Evolutionary conservation across 2,888 invertebrate genomes (phyloP).

Genomic region (Myopa tessellatipennis): DNA sequence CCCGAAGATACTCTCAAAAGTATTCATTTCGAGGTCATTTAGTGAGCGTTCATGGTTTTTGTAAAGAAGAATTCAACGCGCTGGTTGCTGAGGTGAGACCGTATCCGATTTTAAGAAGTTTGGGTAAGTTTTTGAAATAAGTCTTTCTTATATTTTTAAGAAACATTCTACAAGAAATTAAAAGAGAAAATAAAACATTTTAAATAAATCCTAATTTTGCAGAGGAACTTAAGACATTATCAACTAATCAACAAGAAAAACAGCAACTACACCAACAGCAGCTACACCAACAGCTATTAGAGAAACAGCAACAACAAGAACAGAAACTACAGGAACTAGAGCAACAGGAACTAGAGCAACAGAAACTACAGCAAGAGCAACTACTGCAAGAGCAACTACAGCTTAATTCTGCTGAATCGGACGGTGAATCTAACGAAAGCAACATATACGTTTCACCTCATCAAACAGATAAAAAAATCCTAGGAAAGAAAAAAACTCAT

Average conservation of each 20-base stretch:
- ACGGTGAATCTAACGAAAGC: not conserved
- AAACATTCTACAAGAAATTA: not conserved
- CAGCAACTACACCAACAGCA: not conserved
- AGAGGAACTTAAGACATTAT: not conserved
- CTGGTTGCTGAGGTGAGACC: slow-evolving; percentile 31
- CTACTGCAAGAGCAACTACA: not conserved
- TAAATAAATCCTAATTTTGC: not conserved
- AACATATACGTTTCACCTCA: not conserved
- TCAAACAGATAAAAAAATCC: not conserved
- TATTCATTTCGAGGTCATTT: slow-evolving; percentile 38
- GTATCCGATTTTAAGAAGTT: slow-evolving; percentile 45
- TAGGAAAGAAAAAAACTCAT: not conserved
- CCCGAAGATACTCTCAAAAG: slow-evolving; percentile 34
- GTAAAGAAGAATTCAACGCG: slow-evolving; percentile 27
- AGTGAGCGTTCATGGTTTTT: slow-evolving; percentile 27
- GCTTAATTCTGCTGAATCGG: not conserved
- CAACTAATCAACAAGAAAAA: not conserved
- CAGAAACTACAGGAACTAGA: not conserved
- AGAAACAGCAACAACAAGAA: not conserved
- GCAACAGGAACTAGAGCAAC: not conserved
- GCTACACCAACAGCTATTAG: not conserved
- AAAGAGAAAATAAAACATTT: not conserved
- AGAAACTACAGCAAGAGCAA: not conserved
- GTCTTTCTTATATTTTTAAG: not conserved
- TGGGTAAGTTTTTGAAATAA: not conserved